Evolutionary conservation across 2,888 invertebrate genomes (phyloP), one percentile per base, ranked within the genome.

Genomic region (Limenitis camilla): DNA sequence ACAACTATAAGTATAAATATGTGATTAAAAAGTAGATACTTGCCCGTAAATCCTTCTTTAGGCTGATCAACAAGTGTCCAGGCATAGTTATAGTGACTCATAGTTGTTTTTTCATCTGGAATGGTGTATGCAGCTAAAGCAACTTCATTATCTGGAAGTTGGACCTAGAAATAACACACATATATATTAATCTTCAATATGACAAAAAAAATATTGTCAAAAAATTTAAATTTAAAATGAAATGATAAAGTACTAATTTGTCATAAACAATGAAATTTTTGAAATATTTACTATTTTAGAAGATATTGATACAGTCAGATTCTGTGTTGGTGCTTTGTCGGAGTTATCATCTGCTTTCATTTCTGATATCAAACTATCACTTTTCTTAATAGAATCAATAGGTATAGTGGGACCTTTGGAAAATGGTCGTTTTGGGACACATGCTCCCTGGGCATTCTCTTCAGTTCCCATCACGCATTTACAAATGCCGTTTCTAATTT

Each of bases 51-150:
- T 11, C 91, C 91, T n/a, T 93, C 93, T 61, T 93, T 93, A 0
- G 96, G 96, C 70, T 95, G 94, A 53, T 93, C 92, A 53, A 96
- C 89, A 31, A 97, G 87, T 11, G 92, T 94, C 97, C 97, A 98
- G 29, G 93, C 92, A 78, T 96, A 97, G 67, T 92, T 94, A 73
- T 96, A 97, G 70, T 92, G 93, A 53, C 89, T 91, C 70, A 89
- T 91, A 67, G 91, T 92, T 3, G 90, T 85, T 56, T 91, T 89
- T 67, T 94, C 93, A 59, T 92, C 91, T 6, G 95, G 95, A 11
- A 93, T 90, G 1, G 94, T 94, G 69, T 91, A 94, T 0, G 95
- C 97, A 7, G 93, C 92, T 50, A 97, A 80, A 1, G 93, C 94
- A 1, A 94, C 95, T 79, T 94, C 93, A 76, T 95, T 94, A 59